Conservation (phyloP, 2,888 invertebrate genomes). For the Brenthis ino region DNA sequence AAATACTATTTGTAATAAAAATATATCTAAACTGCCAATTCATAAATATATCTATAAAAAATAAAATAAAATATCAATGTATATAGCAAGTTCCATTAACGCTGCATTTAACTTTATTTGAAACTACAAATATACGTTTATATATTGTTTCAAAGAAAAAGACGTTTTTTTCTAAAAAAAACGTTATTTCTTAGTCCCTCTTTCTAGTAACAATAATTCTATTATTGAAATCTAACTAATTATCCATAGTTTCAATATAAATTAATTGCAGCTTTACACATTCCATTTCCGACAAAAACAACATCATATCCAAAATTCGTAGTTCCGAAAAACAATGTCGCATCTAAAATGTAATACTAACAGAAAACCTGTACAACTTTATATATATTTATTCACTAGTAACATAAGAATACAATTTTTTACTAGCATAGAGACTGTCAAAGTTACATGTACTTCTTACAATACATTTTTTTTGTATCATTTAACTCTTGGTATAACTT, state of each 20-base stretch:
- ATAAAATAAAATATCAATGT: constrained; percentile 11
- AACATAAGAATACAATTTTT: no score
- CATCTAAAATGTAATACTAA: not conserved
- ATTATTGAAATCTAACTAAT: not conserved
- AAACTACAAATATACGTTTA: not conserved
- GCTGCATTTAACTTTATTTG: constrained; percentile 14
- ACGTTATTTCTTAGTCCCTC: constrained; percentile 3
- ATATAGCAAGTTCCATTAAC: constrained; percentile 12
- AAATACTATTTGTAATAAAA: constrained; percentile 16
- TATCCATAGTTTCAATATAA: constrained; percentile 1
- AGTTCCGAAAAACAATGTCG: not conserved
- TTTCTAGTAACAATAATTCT: not conserved
- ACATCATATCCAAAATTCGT: not conserved
- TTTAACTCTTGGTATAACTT: no score
- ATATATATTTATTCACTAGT: no score
- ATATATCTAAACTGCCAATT: constrained; percentile 12
- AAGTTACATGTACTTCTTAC: no score
- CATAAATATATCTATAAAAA: constrained; percentile 18
- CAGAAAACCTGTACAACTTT: not conserved
- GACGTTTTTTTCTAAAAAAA: constrained; percentile 6
- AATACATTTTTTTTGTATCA: no score
- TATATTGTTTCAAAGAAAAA: constrained; percentile 3
- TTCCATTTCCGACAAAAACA: not conserved
- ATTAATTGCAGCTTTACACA: constrained; percentile 1
- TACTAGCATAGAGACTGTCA: no score